Conservation (phyloP, 1,140 invertebrate genomes). For the Geopemphigus sp. region DNA sequence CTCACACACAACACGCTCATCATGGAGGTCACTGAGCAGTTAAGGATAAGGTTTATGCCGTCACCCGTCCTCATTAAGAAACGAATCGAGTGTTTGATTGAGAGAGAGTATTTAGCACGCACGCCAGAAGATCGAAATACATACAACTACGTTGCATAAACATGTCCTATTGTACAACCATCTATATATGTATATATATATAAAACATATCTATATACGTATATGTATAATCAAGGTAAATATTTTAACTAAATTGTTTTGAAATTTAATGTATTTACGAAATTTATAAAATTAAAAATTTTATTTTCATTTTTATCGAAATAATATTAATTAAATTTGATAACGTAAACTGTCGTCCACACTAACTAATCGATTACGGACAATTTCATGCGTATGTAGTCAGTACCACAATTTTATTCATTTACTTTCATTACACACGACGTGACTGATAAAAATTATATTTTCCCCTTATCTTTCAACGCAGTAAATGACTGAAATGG, state of each 20-base stretch:
- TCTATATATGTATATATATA: not conserved
- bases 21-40: slow-evolving; percentile 95
- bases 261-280: too few relatives aligned
- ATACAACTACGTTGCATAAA: slow-evolving; percentile 44
- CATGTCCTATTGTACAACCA: not conserved
- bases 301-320: too few relatives aligned
- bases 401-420: too few relatives aligned
- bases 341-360: too few relatives aligned
- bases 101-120: slow-evolving; percentile 96
- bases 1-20: slow-evolving; percentile 94
- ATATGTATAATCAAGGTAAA: slow-evolving; percentile 20
- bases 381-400: too few relatives aligned
- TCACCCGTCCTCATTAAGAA: slow-evolving; percentile 98
- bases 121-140: slow-evolving; percentile 81
- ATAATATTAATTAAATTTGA: too few relatives aligned
- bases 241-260: not conserved
- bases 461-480: too few relatives aligned
- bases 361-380: too few relatives aligned
- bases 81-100: slow-evolving; percentile 97
- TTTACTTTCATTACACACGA: too few relatives aligned
- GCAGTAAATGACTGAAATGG: too few relatives aligned
- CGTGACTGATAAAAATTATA: too few relatives aligned
- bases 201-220: not conserved
- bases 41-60: slow-evolving; percentile 93
- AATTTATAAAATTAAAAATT: too few relatives aligned